Conservation (phyloP, 1,140 invertebrate genomes). For the Pseudomyrmex concolor region DNA sequence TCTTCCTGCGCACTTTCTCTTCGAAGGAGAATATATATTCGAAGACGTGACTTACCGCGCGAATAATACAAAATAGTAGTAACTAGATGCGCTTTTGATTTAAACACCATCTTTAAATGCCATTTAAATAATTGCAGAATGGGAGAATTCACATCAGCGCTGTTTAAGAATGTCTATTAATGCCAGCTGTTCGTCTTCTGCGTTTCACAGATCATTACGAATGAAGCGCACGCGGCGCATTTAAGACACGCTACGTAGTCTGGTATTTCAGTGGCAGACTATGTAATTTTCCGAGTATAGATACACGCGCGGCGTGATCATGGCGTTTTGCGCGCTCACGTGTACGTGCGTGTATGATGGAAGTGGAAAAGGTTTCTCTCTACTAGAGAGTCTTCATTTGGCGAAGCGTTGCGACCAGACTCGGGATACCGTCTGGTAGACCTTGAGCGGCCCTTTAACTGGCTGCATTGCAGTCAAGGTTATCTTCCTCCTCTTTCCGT, state of each 20-base stretch:
- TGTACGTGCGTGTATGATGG: not conserved
- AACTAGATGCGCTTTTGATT: constrained; percentile 38
- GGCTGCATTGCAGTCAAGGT: constrained; percentile 73
- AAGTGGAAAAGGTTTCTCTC: constrained; percentile 69
- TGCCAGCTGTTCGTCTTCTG: constrained; percentile 14
- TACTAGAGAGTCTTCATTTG: constrained; percentile 62
- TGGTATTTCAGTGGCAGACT: constrained; percentile 36
- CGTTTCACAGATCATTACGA: constrained; percentile 49
- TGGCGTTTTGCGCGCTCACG: constrained; percentile 36
- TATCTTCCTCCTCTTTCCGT: constrained; percentile 71
- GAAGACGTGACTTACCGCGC: too few relatives aligned
- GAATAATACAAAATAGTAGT: not conserved
- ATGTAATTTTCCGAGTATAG: constrained; percentile 58
- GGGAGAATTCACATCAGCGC: not conserved
- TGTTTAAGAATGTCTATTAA: constrained; percentile 51
- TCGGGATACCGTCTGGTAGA: constrained; percentile 68
- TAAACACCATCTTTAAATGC: constrained; percentile 18
- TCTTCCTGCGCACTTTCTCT: not conserved
- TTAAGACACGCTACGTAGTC: constrained; percentile 31
- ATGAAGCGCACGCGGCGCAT: constrained; percentile 36
- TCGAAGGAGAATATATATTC: not conserved
- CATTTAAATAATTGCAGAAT: constrained; percentile 9
- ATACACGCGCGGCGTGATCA: constrained; percentile 28
- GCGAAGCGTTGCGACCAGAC: constrained; percentile 68
- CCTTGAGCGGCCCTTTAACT: constrained; percentile 78